These are phyloP conservation scores for Pseudobourletiella spinata DNA, from an alignment of 1,140 invertebrate species.

Conservation along the genomic window DNA sequence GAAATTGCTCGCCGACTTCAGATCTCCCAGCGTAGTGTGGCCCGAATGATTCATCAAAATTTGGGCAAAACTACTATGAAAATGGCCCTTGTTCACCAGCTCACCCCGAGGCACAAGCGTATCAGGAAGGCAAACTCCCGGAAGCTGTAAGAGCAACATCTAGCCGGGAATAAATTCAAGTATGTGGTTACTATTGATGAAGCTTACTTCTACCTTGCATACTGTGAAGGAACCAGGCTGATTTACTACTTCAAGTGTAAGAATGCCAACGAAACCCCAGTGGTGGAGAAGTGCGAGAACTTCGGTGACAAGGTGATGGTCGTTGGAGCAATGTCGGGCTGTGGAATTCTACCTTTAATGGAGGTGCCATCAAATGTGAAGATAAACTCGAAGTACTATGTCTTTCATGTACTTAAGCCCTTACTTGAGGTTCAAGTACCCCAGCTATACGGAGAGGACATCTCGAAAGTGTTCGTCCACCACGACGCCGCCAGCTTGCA, in stretches of 20 bases:
- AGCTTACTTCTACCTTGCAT: slow-evolving; percentile 1
- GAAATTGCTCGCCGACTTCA: neutral
- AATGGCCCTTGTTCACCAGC: neutral
- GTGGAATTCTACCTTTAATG: slow-evolving; percentile 2
- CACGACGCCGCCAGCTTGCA: slow-evolving; percentile 8
- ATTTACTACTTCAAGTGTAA: neutral
- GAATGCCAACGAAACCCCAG: neutral
- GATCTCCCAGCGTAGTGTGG: neutral
- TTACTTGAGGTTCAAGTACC: neutral
- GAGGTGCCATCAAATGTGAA: slow-evolving; percentile 1
- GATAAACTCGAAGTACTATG: slow-evolving; percentile 8
- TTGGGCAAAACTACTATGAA: neutral
- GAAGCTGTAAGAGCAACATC: slow-evolving; percentile 13
- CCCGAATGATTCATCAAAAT: slow-evolving; percentile 9
- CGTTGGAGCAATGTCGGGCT: slow-evolving; percentile 7
- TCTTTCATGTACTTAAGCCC: neutral
- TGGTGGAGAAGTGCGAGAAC: neutral
- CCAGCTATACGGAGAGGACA: neutral
- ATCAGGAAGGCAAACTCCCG: slow-evolving; percentile 6
- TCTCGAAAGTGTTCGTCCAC: slow-evolving; percentile 2
- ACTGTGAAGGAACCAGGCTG: neutral
- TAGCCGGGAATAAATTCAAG: slow-evolving; percentile 2
- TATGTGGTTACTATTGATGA: slow-evolving; percentile 10
- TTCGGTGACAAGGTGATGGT: neutral
- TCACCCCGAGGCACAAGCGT: neutral